These are phyloP conservation scores for Xenus cinereus DNA, from an alignment of 2,113 vertebrate species.

Conservation along the genomic window DNA sequence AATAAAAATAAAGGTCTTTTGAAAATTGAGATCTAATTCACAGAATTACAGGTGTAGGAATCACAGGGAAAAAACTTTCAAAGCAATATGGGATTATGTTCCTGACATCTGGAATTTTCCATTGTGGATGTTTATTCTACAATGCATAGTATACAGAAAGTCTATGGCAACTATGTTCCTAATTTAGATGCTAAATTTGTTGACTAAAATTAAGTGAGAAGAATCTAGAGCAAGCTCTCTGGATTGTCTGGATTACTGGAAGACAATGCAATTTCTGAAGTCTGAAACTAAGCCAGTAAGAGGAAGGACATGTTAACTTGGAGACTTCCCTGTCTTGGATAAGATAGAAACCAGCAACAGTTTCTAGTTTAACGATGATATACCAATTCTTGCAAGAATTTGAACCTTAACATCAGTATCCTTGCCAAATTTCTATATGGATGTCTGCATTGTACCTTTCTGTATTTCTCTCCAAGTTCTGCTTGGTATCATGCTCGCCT, in stretches of 20 bases:
- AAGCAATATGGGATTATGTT: neutral
- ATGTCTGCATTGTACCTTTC: neutral
- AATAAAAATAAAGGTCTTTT: neutral
- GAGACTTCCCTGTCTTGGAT: neutral
- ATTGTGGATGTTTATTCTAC: neutral
- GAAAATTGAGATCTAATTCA: neutral
- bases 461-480: neutral
- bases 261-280: neutral
- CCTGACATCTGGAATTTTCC: neutral
- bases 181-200: neutral
- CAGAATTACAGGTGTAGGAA: neutral
- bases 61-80: neutral
- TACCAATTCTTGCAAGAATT: neutral
- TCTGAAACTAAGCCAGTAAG: neutral
- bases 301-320: neutral
- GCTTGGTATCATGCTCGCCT: neutral
- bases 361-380: neutral
- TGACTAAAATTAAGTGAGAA: neutral
- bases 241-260: neutral
- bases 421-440: neutral
- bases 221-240: neutral
- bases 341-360: conserved; percentile 13
- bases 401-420: neutral
- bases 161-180: neutral
- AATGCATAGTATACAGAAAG: neutral